Evolutionary conservation across 35 echinoderm and acorn worm genomes (phyloP).

Genomic region (Eucidaris tribuloides): DNA sequence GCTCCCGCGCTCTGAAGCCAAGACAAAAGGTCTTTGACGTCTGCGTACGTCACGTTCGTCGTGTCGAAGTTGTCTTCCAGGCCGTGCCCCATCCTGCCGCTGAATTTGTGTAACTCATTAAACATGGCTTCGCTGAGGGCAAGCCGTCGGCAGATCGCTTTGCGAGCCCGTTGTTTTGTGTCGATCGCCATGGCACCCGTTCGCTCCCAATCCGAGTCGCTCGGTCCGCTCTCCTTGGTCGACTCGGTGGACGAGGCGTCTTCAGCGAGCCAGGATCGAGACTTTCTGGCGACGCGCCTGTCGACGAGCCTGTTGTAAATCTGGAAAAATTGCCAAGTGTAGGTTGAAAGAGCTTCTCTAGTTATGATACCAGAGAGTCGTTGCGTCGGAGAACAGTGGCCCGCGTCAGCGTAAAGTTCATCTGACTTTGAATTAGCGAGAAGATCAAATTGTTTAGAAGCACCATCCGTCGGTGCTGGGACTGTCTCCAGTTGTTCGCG

Average conservation of each 20-base stretch:
- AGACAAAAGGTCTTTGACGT: conserved; percentile 10
- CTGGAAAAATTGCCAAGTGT: conserved; percentile 19
- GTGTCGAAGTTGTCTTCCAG: conserved; percentile 17
- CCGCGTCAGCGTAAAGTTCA: too few species aligned
- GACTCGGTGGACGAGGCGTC: conserved; percentile 13
- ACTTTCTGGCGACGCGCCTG: not conserved
- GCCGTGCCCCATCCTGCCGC: not conserved
- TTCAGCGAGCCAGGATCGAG: not conserved
- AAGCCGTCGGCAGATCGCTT: not conserved
- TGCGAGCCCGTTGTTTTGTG: not conserved
- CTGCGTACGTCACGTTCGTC: not conserved
- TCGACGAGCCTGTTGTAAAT: conserved; percentile 12
- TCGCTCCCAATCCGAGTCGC: not conserved
- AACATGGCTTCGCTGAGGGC: conserved; percentile 7
- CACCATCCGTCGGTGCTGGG: too few species aligned
- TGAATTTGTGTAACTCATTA: not conserved
- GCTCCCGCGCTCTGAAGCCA: not conserved
- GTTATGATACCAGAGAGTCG: too few species aligned
- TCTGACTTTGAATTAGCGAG: too few species aligned
- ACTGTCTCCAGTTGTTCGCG: too few species aligned
- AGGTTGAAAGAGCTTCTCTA: not conserved
- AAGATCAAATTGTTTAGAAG: too few species aligned
- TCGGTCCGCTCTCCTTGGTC: conserved; percentile 14
- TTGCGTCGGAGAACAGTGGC: too few species aligned
- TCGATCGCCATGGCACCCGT: not conserved